These are phyloP conservation scores for Microchirus variegatus DNA, from an alignment of 2,797 vertebrate genomes.

Conservation along the genomic window DNA sequence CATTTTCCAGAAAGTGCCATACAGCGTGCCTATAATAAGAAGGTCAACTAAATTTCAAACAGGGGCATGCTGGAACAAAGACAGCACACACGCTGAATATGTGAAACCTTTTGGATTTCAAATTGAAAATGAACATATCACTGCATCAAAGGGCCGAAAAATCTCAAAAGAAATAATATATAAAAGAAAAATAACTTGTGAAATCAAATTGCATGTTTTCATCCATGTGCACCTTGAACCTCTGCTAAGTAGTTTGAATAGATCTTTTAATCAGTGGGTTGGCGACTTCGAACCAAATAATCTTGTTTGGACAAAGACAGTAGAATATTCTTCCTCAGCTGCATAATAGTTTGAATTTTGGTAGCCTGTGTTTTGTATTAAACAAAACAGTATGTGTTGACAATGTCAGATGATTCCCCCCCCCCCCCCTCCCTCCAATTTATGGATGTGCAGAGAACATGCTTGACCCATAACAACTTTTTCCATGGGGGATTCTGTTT, in stretches of 20 bases:
- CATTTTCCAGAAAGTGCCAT: slow-evolving; percentile 72
- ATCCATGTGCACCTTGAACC: slow-evolving; percentile 35
- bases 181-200: slow-evolving; percentile 25
- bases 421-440: too few relatives aligned
- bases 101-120: slow-evolving; percentile 31
- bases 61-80: slow-evolving; percentile 48
- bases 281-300: slow-evolving; percentile 66
- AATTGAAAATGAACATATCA: slow-evolving; percentile 26
- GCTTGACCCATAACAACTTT: slow-evolving; percentile 46
- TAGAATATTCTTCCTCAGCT: slow-evolving; percentile 60
- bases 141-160: slow-evolving; percentile 10
- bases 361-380: slow-evolving; percentile 8
- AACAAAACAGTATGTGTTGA: slow-evolving; percentile 13
- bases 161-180: slow-evolving; percentile 17
- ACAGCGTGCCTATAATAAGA: slow-evolving; percentile 64
- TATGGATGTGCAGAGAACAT: slow-evolving; percentile 66
- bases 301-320: slow-evolving; percentile 62
- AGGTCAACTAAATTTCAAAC: slow-evolving; percentile 64
- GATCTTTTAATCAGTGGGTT: slow-evolving; percentile 68
- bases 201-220: slow-evolving; percentile 48
- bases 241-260: slow-evolving; percentile 56
- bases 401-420: slow-evolving; percentile 47
- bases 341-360: slow-evolving; percentile 14
- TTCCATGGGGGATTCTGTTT: neutral
- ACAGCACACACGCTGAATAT: slow-evolving; percentile 41